A percentile compares a stretch with the other conserved stretches of the same genome.
phyloP scores from a whole-genome alignment of 37 sponge, comb jelly and placozoan species.

The Chondrosia reniformis region DNA sequence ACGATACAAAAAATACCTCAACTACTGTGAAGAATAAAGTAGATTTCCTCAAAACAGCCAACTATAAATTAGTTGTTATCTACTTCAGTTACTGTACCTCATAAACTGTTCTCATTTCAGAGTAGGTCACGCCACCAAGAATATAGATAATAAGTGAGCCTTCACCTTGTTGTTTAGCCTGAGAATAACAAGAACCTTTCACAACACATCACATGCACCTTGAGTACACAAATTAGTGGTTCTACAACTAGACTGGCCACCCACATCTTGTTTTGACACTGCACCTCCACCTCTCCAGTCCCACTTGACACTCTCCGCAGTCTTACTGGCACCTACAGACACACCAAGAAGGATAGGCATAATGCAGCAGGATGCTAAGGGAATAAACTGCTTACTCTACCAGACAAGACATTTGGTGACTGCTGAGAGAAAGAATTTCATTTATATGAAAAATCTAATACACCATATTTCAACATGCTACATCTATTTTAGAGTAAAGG shows the following conservation, averaged over 20 bases:
- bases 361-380: background rate
- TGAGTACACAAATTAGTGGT: background rate
- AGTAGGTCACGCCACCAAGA: conserved; percentile 88
- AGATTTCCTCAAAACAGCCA: too few relatives aligned
- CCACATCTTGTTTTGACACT: background rate
- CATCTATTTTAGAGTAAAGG: too few relatives aligned
- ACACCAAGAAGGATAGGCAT: background rate
- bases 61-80: background rate
- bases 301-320: conserved; percentile 18
- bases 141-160: conserved; percentile 75
- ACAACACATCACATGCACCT: background rate
- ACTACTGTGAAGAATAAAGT: too few relatives aligned
- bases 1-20: too few relatives aligned
- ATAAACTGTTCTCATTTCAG: conserved; percentile 84
- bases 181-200: background rate
- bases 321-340: background rate
- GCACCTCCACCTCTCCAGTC: conserved; percentile 9
- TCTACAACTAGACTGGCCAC: background rate
- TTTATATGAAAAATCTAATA: too few relatives aligned
- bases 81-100: too few relatives aligned
- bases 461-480: too few relatives aligned
- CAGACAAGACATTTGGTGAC: background rate
- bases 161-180: conserved; percentile 12
- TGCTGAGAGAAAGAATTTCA: too few relatives aligned
- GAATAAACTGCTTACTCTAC: background rate